A percentile compares a stretch with the other conserved stretches of the same genome.
phyloP scores from a whole-genome alignment of 2,113 vertebrate species.

The Upupa epops region DNA sequence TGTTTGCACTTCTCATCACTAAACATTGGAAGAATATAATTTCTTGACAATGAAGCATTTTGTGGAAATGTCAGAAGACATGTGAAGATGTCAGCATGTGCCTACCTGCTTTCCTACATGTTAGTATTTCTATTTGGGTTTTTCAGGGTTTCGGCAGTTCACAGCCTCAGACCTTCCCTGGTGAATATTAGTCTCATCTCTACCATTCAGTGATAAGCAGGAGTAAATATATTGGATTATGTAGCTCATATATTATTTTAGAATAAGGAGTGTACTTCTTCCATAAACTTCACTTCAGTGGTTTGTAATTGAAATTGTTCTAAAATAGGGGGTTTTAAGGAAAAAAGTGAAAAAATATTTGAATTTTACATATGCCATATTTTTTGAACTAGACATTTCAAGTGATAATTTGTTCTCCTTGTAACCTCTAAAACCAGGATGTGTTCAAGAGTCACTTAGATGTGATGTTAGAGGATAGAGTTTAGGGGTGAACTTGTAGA shows the following conservation, averaged over 20 bases:
- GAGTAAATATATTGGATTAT: neutral
- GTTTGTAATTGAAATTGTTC: neutral
- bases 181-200: neutral
- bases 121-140: neutral
- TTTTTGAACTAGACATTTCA: neutral
- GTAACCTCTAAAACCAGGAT: neutral
- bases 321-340: neutral
- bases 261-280: neutral
- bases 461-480: too few species aligned
- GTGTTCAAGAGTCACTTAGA: too few species aligned
- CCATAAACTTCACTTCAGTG: neutral
- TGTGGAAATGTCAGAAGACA: neutral
- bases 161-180: neutral
- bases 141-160: neutral
- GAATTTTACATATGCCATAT: neutral
- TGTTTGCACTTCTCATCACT: neutral
- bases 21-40: neutral
- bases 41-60: neutral
- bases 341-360: neutral
- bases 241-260: neutral
- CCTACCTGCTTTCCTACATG: neutral
- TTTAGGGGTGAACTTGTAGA: too few species aligned
- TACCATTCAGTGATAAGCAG: accelerated
- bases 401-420: neutral
- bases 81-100: neutral